Evolutionary conservation across 2,888 invertebrate genomes (phyloP).

Genomic region (Drosophila anceps): DNA sequence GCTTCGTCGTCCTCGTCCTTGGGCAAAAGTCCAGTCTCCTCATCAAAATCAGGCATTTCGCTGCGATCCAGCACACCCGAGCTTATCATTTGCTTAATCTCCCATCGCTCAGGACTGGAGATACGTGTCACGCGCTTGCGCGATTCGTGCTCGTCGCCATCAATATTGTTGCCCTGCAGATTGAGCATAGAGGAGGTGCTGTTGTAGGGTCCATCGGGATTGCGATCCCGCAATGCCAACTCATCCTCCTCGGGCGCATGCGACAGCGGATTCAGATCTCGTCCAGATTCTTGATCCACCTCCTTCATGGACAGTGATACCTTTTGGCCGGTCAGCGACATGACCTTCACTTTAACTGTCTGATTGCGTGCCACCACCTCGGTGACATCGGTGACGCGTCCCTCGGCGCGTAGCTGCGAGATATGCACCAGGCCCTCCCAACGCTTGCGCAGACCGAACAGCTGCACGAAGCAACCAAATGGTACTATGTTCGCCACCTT

Average conservation of each 20-base stretch:
- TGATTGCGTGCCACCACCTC: conserved; percentile 97
- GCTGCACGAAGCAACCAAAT: conserved; percentile 99
- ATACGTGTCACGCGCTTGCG: conserved; percentile 95
- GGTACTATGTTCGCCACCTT: conserved; percentile 97
- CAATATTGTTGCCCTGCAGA: conserved; percentile 86
- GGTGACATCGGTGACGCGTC: conserved; percentile 96
- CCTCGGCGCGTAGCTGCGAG: conserved; percentile 96
- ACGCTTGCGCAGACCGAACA: conserved; percentile 94
- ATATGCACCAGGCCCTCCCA: conserved; percentile 99
- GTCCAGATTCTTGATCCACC: conserved; percentile 97
- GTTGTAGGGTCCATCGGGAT: conserved; percentile 95
- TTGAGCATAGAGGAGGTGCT: conserved; percentile 87
- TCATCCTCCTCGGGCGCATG: conserved; percentile 88
- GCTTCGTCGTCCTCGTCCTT: conserved; percentile 98
- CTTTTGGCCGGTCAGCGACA: conserved; percentile 97
- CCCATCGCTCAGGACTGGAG: conserved; percentile 99
- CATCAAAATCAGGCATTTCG: conserved; percentile 98
- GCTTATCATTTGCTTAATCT: conserved; percentile 98
- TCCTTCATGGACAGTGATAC: conserved; percentile 99
- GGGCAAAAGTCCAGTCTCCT: conserved; percentile 95
- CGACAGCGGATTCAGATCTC: conserved; percentile 95
- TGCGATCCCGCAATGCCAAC: conserved; percentile 88
- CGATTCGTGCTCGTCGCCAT: conserved; percentile 92
- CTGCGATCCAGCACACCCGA: conserved; percentile 96
- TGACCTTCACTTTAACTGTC: conserved; percentile 95